phyloP scores from a whole-genome alignment of 2,888 invertebrate genomes.

The Hypolimnas misippus region DNA sequence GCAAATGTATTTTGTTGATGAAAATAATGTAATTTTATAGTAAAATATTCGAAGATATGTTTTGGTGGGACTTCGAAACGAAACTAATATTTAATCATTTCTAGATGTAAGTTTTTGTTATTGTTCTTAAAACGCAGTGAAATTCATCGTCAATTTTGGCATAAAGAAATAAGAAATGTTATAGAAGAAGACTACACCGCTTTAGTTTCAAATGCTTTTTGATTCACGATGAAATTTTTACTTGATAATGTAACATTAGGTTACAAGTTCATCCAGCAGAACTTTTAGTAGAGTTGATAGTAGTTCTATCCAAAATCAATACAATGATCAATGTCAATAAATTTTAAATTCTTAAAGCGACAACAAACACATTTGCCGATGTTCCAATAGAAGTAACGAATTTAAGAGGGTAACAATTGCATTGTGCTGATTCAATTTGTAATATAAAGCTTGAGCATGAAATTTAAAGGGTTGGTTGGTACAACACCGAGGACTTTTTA shows the following conservation, averaged over 20 bases:
- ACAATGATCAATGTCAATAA: slow-evolving; percentile 35
- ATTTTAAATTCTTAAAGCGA: slow-evolving; percentile 37
- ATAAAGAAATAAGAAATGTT: too few species aligned
- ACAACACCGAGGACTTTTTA: slow-evolving; percentile 60
- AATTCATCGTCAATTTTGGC: too few species aligned
- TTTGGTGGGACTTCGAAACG: too few species aligned
- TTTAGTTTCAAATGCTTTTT: too few species aligned
- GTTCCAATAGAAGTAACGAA: slow-evolving; percentile 49
- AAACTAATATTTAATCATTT: too few species aligned
- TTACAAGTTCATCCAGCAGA: neutral
- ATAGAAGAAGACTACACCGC: too few species aligned
- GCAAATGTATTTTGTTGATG: slow-evolving; percentile 15
- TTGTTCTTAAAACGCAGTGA: too few species aligned
- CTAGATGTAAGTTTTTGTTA: too few species aligned
- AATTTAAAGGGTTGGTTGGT: slow-evolving; percentile 74
- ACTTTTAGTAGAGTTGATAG: neutral
- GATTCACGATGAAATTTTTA: too few species aligned
- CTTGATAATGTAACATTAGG: too few species aligned
- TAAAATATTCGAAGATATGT: neutral
- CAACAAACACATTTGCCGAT: slow-evolving; percentile 36
- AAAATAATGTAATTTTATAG: slow-evolving; percentile 1
- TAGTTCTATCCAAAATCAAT: neutral
- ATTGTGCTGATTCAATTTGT: slow-evolving; percentile 78
- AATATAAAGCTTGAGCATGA: slow-evolving; percentile 72
- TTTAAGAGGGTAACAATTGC: slow-evolving; percentile 53